A percentile compares a stretch with the other conserved stretches of the same genome.
phyloP scores from a whole-genome alignment of 2,113 vertebrate genomes.

The Tylochromis polylepis region DNA sequence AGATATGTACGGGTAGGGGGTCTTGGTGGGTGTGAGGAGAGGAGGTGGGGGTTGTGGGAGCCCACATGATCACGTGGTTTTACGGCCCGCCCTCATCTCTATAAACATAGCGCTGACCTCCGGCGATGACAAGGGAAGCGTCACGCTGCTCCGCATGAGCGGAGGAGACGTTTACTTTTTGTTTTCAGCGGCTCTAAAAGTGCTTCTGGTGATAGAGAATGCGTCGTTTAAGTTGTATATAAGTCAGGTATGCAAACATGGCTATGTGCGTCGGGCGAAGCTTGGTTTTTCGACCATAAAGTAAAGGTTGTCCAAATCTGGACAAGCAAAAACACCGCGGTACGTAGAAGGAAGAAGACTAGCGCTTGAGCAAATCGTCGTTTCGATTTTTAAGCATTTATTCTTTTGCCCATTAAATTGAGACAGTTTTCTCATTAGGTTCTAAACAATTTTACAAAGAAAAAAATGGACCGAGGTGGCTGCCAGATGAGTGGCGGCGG shows the following conservation, averaged over 20 bases:
- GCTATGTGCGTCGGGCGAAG: neutral
- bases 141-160: neutral
- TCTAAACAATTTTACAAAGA: neutral
- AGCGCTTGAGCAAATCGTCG: neutral
- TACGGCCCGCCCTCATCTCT: neutral
- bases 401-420: neutral
- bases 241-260: neutral
- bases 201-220: fast-evolving
- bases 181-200: neutral
- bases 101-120: constrained; percentile 52
- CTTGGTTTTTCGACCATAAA: constrained; percentile 6
- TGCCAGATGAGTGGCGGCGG: constrained; percentile 73
- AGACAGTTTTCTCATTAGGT: neutral
- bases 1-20: neutral
- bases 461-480: constrained; percentile 74
- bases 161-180: neutral
- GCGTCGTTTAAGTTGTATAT: neutral
- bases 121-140: neutral
- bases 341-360: neutral
- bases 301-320: constrained; percentile 8
- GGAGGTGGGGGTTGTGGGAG: neutral
- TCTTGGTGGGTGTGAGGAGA: neutral
- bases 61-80: constrained; percentile 48
- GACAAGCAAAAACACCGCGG: neutral
- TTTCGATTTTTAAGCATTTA: neutral